Percentiles rank a stretch among this genome's conserved stretches.
Evolutionary conservation across 2,797 vertebrate species (phyloP).

Genomic region (Melanotaenia nigrans): DNA sequence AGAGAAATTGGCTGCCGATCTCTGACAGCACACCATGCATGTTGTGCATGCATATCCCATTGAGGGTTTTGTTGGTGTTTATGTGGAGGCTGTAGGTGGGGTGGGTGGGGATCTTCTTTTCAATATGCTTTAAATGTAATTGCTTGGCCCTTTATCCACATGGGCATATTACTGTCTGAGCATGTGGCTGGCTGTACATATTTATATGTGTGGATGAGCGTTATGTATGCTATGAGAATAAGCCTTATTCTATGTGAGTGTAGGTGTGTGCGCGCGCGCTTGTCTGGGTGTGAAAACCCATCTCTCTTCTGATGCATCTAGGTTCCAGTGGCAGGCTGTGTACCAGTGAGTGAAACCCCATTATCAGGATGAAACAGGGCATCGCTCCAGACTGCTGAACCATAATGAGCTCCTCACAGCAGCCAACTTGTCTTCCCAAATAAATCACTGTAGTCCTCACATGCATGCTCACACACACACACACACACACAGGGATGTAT

Average conservation of each 20-base stretch:
- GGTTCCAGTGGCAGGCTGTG: constrained; percentile 71
- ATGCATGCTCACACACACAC: constrained; percentile 16
- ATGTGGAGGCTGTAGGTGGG: background rate
- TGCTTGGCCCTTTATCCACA: constrained; percentile 24
- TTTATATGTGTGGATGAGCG: constrained; percentile 9
- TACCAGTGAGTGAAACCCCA: constrained; percentile 79
- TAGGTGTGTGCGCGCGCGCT: constrained; percentile 9
- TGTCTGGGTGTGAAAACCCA: constrained; percentile 52
- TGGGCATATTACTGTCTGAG: constrained; percentile 19
- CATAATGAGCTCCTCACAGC: constrained; percentile 83
- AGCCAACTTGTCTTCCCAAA: constrained; percentile 79
- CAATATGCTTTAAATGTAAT: constrained; percentile 50
- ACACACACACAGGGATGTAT: constrained; percentile 1
- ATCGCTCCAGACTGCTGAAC: constrained; percentile 74
- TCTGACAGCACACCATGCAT: constrained; percentile 40
- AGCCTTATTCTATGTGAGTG: background rate
- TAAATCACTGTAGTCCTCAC: constrained; percentile 74
- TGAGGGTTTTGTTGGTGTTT: constrained; percentile 21
- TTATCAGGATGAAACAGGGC: constrained; percentile 76
- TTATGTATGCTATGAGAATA: background rate
- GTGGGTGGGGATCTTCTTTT: constrained; percentile 20
- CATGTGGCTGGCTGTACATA: constrained; percentile 5
- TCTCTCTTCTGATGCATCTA: constrained; percentile 67
- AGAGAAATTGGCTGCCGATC: constrained; percentile 63
- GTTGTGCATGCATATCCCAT: constrained; percentile 25